Evolutionary conservation across 2,113 vertebrate genomes (phyloP).

Genomic region (Condylura cristata): DNA sequence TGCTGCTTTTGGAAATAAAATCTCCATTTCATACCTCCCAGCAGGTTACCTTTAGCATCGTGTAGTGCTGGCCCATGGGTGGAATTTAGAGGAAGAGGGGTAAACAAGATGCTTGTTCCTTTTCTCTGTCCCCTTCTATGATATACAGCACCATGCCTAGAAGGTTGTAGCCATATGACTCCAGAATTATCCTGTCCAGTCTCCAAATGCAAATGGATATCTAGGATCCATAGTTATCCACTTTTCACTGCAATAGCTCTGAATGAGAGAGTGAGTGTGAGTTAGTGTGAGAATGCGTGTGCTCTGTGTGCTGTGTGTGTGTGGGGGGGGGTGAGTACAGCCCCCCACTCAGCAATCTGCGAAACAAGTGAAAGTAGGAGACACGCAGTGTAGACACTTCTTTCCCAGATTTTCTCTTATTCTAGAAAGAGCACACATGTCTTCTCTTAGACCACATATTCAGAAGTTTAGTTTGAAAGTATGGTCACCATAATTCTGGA

Average conservation of each 20-base stretch:
- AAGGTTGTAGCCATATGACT: background rate
- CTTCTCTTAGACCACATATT: background rate
- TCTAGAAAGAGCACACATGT: background rate
- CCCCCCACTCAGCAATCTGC: no score
- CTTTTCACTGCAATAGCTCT: background rate
- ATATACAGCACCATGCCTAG: background rate
- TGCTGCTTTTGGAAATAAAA: background rate
- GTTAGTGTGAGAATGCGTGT: no score
- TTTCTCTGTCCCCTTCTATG: background rate
- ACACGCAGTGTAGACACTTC: background rate
- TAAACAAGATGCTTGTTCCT: background rate
- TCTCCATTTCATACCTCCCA: background rate
- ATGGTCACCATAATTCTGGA: background rate
- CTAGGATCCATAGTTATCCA: background rate
- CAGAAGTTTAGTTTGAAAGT: conserved; percentile 7
- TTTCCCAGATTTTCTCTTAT: background rate
- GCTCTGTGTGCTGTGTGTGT: no score
- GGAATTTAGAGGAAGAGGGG: rapidly evolving
- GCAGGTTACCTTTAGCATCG: background rate
- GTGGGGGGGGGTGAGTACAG: no score
- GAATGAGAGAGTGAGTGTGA: background rate
- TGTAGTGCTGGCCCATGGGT: background rate
- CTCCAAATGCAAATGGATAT: background rate
- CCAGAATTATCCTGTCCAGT: background rate
- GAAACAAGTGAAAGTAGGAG: background rate